Evolutionary conservation across 2,888 invertebrate species (phyloP).

Genomic region (Nephrocerus scutellatus): DNA sequence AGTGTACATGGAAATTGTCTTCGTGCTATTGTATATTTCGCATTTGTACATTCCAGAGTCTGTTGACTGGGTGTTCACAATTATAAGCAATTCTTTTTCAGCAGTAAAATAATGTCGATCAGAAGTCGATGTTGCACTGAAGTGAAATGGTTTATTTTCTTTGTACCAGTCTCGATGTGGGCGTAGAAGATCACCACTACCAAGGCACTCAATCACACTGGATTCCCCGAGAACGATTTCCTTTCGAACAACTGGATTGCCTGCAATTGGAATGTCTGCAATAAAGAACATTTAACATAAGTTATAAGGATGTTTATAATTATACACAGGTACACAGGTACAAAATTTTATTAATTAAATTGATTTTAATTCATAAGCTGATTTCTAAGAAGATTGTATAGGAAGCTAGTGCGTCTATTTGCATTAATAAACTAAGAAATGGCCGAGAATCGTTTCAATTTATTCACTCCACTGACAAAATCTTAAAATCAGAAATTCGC

Average conservation of each 20-base stretch:
- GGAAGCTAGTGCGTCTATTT: no score
- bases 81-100: conserved; percentile 80
- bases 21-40: conserved; percentile 67
- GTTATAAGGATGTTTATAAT: no score
- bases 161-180: conserved; percentile 64
- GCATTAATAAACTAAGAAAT: no score
- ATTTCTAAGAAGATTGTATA: no score
- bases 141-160: conserved; percentile 64
- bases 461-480: no score
- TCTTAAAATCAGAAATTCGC: no score
- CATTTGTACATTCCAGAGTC: conserved; percentile 88
- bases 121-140: conserved; percentile 28
- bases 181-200: conserved; percentile 53
- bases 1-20: conserved; percentile 33
- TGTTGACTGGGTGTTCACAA: conserved; percentile 66
- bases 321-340: no score
- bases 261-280: conserved; percentile 78
- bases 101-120: conserved; percentile 82
- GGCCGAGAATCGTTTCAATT: no score
- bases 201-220: conserved; percentile 73
- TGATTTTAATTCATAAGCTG: no score
- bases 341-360: no score
- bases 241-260: conserved; percentile 60
- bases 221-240: conserved; percentile 74
- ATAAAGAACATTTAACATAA: no score